A percentile compares a stretch with the other conserved stretches of the same genome.
These are phyloP conservation scores for Chalcosyrphus nemorum DNA, from an alignment of 2,888 invertebrate genomes.

Conservation along the genomic window DNA sequence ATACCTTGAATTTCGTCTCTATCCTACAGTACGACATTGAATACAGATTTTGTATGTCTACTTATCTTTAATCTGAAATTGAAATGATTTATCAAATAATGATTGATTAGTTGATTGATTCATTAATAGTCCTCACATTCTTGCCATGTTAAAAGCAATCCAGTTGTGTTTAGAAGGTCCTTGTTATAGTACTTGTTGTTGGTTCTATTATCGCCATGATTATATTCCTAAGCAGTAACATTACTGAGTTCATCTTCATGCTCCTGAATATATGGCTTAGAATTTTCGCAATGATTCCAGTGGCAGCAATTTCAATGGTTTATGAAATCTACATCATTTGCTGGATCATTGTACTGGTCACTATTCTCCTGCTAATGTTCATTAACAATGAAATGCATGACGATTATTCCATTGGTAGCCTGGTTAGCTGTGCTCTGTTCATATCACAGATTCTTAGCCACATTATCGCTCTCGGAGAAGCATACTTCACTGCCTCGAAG, in stretches of 20 bases:
- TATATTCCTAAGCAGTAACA: background rate
- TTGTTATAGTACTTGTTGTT: background rate
- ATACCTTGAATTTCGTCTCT: background rate
- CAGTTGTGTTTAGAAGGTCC: background rate
- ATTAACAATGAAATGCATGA: slow-evolving; percentile 15
- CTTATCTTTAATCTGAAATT: background rate
- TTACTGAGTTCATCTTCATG: slow-evolving; percentile 10
- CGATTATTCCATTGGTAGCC: slow-evolving; percentile 65
- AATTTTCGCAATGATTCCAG: slow-evolving; percentile 65
- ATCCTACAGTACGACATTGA: background rate
- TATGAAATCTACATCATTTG: slow-evolving; percentile 41
- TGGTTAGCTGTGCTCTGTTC: slow-evolving; percentile 72
- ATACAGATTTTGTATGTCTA: background rate
- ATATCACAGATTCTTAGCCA: slow-evolving; percentile 74
- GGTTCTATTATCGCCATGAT: background rate
- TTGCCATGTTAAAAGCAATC: background rate
- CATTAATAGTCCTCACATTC: background rate
- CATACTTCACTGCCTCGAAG: slow-evolving; percentile 64
- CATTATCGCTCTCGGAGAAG: slow-evolving; percentile 74
- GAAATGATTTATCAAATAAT: background rate
- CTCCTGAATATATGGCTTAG: slow-evolving; percentile 21
- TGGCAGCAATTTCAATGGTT: slow-evolving; percentile 19
- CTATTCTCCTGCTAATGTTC: slow-evolving; percentile 47
- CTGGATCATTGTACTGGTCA: slow-evolving; percentile 64
- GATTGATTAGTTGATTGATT: background rate